Percentiles rank a stretch among this genome's conserved stretches.
Conservation (phyloP, 2,888 invertebrate genomes). For the Cephus sareptanus region DNA sequence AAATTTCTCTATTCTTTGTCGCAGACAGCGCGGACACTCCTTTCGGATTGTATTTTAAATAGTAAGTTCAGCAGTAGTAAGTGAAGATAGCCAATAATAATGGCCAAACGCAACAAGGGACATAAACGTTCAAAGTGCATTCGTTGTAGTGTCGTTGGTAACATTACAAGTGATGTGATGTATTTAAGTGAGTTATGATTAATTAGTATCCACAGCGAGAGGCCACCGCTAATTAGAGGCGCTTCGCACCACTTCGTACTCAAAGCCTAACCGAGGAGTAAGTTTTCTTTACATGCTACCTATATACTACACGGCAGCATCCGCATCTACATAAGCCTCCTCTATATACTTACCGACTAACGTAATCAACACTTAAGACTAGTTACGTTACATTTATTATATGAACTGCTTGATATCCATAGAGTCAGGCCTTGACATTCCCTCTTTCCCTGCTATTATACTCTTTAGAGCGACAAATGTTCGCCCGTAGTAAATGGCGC, state of each 20-base stretch:
- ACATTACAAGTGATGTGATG: conserved; percentile 20
- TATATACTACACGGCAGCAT: background rate
- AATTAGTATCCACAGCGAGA: conserved; percentile 41
- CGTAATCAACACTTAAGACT: background rate
- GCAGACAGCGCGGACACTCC: background rate
- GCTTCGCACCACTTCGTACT: conserved; percentile 21
- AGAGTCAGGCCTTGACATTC: background rate
- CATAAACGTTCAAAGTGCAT: conserved; percentile 14
- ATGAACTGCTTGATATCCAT: background rate
- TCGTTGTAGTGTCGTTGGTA: conserved; percentile 18
- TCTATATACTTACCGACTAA: background rate
- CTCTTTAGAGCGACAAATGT: conserved; percentile 6
- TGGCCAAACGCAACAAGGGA: conserved; percentile 15
- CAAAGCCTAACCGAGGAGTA: conserved; percentile 23
- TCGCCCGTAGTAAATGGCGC: conserved; percentile 33
- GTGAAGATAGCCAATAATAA: conserved; percentile 13
- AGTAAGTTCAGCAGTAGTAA: background rate
- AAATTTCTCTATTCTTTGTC: background rate
- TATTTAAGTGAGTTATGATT: conserved; percentile 37
- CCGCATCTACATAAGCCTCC: background rate
- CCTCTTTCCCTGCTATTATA: background rate
- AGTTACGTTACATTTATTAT: background rate
- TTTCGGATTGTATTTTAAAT: background rate
- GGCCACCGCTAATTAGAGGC: conserved; percentile 29
- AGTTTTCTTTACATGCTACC: conserved; percentile 14